Conservation (phyloP, 2,797 vertebrate species). For the Acomys russatus region DNA sequence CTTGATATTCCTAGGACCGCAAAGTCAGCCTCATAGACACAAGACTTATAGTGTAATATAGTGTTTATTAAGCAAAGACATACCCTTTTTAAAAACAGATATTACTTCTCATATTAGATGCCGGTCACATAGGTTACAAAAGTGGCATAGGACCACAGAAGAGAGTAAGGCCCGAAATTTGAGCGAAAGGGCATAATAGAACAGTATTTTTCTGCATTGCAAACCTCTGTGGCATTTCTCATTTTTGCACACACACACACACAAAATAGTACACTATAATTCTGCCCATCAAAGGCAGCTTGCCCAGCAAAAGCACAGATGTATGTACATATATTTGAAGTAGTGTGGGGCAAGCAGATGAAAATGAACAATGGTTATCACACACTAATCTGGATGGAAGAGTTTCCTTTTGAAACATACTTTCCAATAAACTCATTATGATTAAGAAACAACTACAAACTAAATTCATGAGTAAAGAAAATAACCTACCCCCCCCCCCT, state of each 20-base stretch:
- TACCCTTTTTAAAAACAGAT: rapidly evolving
- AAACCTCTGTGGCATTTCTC: background rate
- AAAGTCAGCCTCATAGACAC: constrained; percentile 80
- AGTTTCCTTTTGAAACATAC: background rate
- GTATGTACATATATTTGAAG: background rate
- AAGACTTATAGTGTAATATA: constrained; percentile 74
- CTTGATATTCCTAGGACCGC: constrained; percentile 61
- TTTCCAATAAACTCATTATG: background rate
- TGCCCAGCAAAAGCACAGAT: background rate
- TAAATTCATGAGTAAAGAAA: background rate
- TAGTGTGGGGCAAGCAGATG: background rate
- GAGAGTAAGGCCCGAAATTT: background rate
- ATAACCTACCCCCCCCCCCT: background rate
- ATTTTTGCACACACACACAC: background rate
- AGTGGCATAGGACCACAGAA: background rate
- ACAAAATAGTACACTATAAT: background rate
- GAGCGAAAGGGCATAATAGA: background rate
- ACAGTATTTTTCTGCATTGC: background rate
- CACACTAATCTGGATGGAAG: background rate
- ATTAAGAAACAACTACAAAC: background rate
- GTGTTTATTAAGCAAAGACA: constrained; percentile 59
- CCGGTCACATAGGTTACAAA: background rate
- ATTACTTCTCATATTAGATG: background rate
- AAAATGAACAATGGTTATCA: background rate
- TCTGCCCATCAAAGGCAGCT: background rate